Evolutionary conservation across 2,888 invertebrate species (phyloP).

Genomic region (Acrocyrtus sp.): DNA sequence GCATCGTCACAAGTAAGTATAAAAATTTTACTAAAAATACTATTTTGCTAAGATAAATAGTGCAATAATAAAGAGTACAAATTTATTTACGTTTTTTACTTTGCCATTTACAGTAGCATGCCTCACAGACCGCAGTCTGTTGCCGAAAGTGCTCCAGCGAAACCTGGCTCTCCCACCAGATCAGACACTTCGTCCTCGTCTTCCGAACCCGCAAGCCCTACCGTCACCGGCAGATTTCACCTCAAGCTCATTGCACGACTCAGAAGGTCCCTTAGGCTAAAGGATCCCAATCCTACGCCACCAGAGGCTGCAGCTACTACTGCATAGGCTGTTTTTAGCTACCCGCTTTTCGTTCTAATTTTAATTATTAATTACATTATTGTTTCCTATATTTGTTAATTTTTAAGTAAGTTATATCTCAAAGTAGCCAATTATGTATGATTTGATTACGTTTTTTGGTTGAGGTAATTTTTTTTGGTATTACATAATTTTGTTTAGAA

Average conservation of each 20-base stretch:
- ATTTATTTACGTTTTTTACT: too few species aligned
- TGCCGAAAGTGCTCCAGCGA: too few species aligned
- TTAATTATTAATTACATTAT: background rate
- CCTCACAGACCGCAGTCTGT: conserved; percentile 57
- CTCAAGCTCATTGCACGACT: conserved; percentile 57
- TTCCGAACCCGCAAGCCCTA: conserved; percentile 45
- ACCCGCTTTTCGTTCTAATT: background rate
- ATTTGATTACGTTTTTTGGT: background rate
- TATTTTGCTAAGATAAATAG: too few species aligned
- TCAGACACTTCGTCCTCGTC: conserved; percentile 59
- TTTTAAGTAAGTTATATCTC: background rate
- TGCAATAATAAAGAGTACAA: too few species aligned
- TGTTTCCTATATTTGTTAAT: background rate
- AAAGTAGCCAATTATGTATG: conserved; percentile 1
- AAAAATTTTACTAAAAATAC: too few species aligned
- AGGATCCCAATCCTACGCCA: conserved; percentile 53
- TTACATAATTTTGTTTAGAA: background rate
- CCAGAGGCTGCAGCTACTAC: conserved; percentile 37
- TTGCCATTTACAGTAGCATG: conserved; percentile 47
- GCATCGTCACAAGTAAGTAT: conserved; percentile 51
- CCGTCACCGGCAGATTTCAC: conserved; percentile 54
- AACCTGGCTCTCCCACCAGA: conserved; percentile 43
- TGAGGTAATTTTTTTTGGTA: background rate
- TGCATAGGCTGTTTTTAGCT: conserved; percentile 15
- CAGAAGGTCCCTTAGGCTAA: conserved; percentile 56